A percentile compares a stretch with the other conserved stretches of the same genome.
These are phyloP conservation scores for Ceyx cyanopectus DNA, from an alignment of 2,113 vertebrate species.

Conservation along the genomic window DNA sequence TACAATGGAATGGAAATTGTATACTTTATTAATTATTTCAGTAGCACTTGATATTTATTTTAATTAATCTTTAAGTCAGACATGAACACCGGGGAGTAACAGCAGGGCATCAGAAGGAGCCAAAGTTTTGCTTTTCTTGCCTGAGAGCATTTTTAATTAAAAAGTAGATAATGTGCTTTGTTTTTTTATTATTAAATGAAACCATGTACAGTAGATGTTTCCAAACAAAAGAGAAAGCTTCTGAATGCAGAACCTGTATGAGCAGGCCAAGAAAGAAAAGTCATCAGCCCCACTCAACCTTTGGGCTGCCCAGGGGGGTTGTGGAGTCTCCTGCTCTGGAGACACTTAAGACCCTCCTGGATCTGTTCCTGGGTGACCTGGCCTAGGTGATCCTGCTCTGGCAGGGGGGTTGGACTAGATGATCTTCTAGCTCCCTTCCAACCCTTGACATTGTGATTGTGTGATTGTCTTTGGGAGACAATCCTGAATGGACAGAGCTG, in stretches of 20 bases:
- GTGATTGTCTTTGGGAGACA: neutral
- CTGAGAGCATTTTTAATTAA: constrained; percentile 4
- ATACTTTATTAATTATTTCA: constrained; percentile 75
- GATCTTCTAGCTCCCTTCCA: too few relatives aligned
- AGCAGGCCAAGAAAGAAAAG: neutral
- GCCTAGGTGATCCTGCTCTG: too few relatives aligned
- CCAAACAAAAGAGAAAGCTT: neutral
- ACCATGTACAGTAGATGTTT: neutral
- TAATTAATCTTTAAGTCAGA: constrained; percentile 75
- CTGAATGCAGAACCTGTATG: rapidly evolving
- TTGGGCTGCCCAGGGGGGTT: too few relatives aligned
- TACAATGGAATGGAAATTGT: constrained; percentile 67
- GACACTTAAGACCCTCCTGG: too few relatives aligned
- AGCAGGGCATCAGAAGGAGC: constrained; percentile 63
- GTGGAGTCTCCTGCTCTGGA: too few relatives aligned
- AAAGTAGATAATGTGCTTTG: neutral
- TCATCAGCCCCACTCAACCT: neutral
- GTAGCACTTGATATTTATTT: constrained; percentile 77
- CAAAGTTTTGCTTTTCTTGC: neutral
- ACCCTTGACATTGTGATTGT: too few relatives aligned
- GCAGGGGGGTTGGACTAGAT: too few relatives aligned
- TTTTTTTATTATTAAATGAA: neutral
- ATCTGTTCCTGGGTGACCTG: too few relatives aligned
- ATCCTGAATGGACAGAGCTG: neutral
- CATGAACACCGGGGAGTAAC: constrained; percentile 66